Evolutionary conservation across 2,797 vertebrate genomes (phyloP), one percentile per base, ranked within the genome.

Genomic region (Mus caroli): DNA sequence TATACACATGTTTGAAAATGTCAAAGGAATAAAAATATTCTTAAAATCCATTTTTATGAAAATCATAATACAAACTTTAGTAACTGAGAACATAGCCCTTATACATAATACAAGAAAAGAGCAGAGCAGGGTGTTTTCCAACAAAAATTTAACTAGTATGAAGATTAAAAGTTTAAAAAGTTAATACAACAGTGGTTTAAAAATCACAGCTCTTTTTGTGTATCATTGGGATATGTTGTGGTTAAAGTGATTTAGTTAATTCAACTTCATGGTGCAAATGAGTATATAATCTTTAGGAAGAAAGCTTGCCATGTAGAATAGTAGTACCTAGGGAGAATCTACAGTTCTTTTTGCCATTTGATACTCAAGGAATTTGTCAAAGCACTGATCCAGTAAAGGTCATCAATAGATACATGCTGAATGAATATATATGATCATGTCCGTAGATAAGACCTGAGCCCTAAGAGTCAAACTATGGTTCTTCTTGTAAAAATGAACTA

Each of bases 371-470:
- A 90, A 71, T 19, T 19, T 52, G 34, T 17, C 40, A 31, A 4
- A 31, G 2, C 15, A 78, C 31, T 4, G 43, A 2, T 46, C 34
- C n/a, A 79, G 34, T 22, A 22, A 15, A 69, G 0, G 6, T 69
- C 40, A 90, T 90, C 92, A 90, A 88, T 90, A 71, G 77, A 46
- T 69, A 87, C 1, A 6, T 84, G 19, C 50, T 62, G 24, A 93
- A 79, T 76, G 78, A 83, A 86, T 89, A 82, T 40, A 60, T 34
- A 34, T 92, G 52, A 78, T 8, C 40, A 22, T 64, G 24, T 54
- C 54, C 82, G 82, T 15, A 92, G 52, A 62, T 0, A 5, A 46
- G 3, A 14, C 28, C 82, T 20, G 60, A 78, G 17, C 8, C 20
- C 6, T 83, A 56, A 91, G n/a, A 79, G 56, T 37, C 91, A 64